Evolutionary conservation across 2,113 vertebrate species (phyloP).

Genomic region (Ceuthmochares aereus): DNA sequence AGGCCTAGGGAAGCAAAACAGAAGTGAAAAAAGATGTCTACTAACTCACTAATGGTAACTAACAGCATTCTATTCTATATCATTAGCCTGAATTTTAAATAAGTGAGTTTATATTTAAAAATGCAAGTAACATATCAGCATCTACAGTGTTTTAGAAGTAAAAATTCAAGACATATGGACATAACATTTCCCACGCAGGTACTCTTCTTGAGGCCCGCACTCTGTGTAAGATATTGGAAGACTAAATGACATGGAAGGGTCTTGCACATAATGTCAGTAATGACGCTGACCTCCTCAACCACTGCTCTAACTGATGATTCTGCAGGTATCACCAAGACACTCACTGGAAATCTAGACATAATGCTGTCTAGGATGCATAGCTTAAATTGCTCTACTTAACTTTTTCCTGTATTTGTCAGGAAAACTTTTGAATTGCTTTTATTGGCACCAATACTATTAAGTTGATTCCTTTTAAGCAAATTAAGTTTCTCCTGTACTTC

Average conservation of each 20-base stretch:
- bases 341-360: background rate
- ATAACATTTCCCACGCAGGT: background rate
- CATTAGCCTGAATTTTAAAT: background rate
- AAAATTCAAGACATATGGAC: background rate
- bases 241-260: background rate
- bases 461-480: background rate
- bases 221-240: background rate
- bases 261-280: background rate
- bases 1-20: slow-evolving; percentile 70
- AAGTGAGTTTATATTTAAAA: background rate
- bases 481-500: background rate
- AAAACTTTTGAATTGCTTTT: background rate
- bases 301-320: background rate
- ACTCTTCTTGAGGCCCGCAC: background rate
- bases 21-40: background rate
- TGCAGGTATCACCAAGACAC: background rate
- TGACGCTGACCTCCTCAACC: background rate
- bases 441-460: background rate
- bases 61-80: background rate
- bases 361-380: background rate
- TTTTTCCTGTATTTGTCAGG: background rate
- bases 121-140: background rate
- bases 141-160: background rate
- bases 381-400: background rate
- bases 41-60: background rate